These are phyloP conservation scores for Anastrepha obliqua DNA, from an alignment of 1,140 invertebrate genomes.

Conservation along the genomic window DNA sequence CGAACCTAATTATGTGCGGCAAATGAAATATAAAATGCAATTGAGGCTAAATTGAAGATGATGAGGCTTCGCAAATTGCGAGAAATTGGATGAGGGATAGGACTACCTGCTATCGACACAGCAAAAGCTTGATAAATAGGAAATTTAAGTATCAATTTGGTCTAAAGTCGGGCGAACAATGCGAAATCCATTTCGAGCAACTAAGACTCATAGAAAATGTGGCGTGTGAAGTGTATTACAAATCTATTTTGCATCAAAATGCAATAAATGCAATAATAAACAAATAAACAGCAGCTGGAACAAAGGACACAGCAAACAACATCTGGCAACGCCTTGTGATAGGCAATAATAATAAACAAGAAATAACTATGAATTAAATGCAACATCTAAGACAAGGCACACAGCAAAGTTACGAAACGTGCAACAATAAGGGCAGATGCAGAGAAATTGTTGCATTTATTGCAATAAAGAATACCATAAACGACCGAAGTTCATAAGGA, in stretches of 20 bases:
- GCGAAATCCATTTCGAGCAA: constrained; percentile 3
- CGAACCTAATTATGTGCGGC: too few relatives aligned
- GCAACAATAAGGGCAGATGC: neutral
- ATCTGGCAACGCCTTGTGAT: neutral
- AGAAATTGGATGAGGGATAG: too few relatives aligned
- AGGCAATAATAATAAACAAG: constrained; percentile 1
- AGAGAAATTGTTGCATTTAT: constrained; percentile 27
- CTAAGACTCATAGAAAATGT: neutral
- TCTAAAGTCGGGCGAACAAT: neutral
- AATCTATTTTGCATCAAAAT: constrained; percentile 21
- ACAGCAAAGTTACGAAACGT: neutral
- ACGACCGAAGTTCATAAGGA: neutral
- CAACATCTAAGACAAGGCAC: neutral
- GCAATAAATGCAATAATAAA: constrained; percentile 24
- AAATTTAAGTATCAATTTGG: constrained; percentile 9
- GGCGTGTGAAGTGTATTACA: neutral
- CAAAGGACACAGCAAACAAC: neutral
- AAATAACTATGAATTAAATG: constrained; percentile 1
- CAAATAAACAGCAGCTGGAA: neutral
- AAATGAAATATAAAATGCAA: neutral
- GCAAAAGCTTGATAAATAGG: neutral
- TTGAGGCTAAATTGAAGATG: neutral
- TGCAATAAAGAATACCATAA: constrained; percentile 1
- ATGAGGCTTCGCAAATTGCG: neutral
- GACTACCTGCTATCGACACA: too few relatives aligned